phyloP scores from a whole-genome alignment of 53 echinoderm and acorn worm species.

The Luidia sarsii region DNA sequence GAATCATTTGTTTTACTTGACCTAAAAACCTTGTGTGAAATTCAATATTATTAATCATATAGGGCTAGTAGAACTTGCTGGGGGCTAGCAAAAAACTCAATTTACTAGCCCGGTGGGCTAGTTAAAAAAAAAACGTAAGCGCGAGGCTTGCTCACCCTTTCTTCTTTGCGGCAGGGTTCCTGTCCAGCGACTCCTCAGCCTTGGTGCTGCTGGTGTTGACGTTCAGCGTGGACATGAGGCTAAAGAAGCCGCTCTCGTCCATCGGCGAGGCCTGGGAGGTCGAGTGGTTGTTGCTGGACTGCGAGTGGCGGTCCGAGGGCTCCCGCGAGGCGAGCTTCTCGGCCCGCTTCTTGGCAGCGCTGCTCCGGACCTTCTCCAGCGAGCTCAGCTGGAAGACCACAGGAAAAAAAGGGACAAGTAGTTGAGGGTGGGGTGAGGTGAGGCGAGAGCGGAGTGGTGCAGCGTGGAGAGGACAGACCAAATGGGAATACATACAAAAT shows the following conservation, averaged over 20 bases:
- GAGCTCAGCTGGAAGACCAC: conserved; percentile 59
- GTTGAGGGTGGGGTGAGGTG: no score
- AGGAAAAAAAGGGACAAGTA: no score
- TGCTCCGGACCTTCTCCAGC: conserved; percentile 85
- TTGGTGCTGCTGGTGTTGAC: no score
- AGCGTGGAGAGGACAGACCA: no score
- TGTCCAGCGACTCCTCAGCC: conserved; percentile 57
- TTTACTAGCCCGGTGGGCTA: no score
- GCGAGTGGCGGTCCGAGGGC: not conserved
- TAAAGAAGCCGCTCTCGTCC: conserved; percentile 89
- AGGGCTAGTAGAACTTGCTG: not conserved
- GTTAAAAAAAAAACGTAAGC: not conserved
- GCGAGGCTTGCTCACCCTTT: conserved; percentile 63
- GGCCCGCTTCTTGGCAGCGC: conserved; percentile 94
- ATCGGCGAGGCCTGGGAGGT: conserved; percentile 49
- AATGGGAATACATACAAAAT: no score
- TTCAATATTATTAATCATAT: not conserved
- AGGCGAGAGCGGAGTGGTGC: no score
- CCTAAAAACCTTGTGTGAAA: no score
- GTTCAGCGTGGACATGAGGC: conserved; percentile 75
- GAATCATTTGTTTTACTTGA: no score
- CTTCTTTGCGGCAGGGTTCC: conserved; percentile 55
- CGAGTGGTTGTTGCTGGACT: conserved; percentile 45
- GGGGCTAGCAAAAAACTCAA: no score
- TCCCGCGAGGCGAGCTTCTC: conserved; percentile 68